A percentile compares a stretch with the other conserved stretches of the same genome.
Evolutionary conservation across 1,140 invertebrate genomes (phyloP).

Genomic region (Papilio machaon): DNA sequence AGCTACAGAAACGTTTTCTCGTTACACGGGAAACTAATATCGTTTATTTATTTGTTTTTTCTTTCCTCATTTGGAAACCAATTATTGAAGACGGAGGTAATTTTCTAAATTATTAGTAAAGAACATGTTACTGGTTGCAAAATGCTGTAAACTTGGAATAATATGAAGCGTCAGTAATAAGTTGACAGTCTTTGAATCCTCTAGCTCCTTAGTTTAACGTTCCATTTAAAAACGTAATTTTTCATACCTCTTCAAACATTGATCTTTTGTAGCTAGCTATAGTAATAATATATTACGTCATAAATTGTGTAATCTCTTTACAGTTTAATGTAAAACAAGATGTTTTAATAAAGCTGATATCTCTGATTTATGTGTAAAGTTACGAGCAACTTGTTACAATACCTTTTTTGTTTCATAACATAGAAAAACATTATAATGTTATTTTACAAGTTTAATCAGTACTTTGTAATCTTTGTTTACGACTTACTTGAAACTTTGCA

Average conservation of each 20-base stretch:
- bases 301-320: conserved; percentile 50
- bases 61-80: conserved; percentile 14
- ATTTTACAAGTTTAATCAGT: conserved; percentile 38
- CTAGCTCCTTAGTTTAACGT: no score
- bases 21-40: conserved; percentile 34
- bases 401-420: conserved; percentile 33
- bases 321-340: conserved; percentile 58
- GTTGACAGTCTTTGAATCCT: no score
- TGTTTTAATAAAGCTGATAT: conserved; percentile 62
- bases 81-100: conserved; percentile 14
- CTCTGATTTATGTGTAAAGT: conserved; percentile 57
- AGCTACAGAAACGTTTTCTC: conserved; percentile 29
- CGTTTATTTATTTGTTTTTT: conserved; percentile 27
- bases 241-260: no score
- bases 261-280: no score
- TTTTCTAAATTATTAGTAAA: conserved; percentile 24
- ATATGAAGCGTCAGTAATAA: not conserved
- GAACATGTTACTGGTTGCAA: not conserved
- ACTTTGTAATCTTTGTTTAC: conserved; percentile 37
- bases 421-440: conserved; percentile 27
- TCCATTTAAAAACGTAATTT: no score
- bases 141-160: conserved; percentile 31
- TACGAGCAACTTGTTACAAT: conserved; percentile 48
- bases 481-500: conserved; percentile 26
- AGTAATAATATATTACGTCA: not conserved